These are phyloP conservation scores for Odocoileus virginianus DNA, from an alignment of 2,113 vertebrate genomes.

Conservation along the genomic window DNA sequence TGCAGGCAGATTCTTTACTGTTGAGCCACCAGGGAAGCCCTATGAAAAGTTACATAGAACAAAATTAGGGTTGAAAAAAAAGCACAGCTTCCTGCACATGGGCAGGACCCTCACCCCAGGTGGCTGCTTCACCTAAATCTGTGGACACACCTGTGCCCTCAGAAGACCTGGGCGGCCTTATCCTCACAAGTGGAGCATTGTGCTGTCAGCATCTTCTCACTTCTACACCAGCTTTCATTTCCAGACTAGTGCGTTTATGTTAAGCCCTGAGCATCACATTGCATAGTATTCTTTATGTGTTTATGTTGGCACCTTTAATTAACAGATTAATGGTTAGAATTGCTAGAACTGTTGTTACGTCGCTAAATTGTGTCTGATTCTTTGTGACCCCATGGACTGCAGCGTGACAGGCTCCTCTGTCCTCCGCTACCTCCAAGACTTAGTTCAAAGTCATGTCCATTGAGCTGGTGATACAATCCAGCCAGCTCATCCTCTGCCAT, in stretches of 20 bases:
- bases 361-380: neutral
- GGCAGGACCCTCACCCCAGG: accelerated
- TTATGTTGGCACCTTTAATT: neutral
- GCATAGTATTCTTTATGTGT: neutral
- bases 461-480: neutral
- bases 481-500: neutral
- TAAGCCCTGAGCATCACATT: no score
- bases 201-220: neutral
- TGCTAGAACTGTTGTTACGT: neutral
- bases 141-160: accelerated
- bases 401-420: neutral
- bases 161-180: accelerated
- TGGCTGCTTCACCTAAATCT: no score
- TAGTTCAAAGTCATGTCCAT: neutral
- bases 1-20: neutral
- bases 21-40: neutral
- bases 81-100: accelerated
- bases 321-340: neutral
- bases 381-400: neutral
- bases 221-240: neutral
- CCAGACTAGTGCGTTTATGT: neutral
- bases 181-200: accelerated
- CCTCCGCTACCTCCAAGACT: neutral
- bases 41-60: neutral
- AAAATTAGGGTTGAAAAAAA: neutral